Percentiles rank a stretch among this genome's conserved stretches.
Conservation (phyloP, 2,888 invertebrate species). For the Rosalia funebris region DNA sequence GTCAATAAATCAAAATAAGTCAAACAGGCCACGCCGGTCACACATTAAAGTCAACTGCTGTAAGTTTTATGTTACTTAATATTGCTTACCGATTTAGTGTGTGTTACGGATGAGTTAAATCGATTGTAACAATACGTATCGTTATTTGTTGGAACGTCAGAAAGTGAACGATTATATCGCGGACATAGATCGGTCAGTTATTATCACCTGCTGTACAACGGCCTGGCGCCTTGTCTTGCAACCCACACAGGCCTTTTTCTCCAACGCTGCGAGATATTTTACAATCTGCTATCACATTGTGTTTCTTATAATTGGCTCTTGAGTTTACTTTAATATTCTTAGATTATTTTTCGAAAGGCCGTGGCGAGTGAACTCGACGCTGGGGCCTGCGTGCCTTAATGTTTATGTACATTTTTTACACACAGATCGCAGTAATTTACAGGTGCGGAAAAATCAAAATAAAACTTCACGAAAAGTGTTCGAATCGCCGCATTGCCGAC, state of each 20-base stretch:
- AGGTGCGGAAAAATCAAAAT: no score
- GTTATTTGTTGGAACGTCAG: conserved; percentile 52
- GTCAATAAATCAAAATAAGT: conserved; percentile 1
- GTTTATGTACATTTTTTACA: background rate
- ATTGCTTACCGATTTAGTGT: conserved; percentile 10
- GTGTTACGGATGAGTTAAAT: conserved; percentile 16
- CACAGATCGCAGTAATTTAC: background rate
- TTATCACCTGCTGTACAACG: conserved; percentile 58
- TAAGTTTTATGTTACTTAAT: background rate
- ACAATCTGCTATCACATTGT: conserved; percentile 40
- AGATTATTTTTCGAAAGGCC: conserved; percentile 20
- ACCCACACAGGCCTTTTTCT: conserved; percentile 54
- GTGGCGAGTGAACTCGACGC: background rate
- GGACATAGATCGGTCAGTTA: conserved; percentile 56
- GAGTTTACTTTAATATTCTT: conserved; percentile 39
- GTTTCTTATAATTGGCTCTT: conserved; percentile 43
- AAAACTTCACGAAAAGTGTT: no score
- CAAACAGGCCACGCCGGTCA: background rate
- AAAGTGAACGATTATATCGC: conserved; percentile 54
- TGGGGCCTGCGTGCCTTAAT: background rate
- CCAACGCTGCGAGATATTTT: conserved; percentile 35
- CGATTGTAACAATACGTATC: conserved; percentile 22
- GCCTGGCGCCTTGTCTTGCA: conserved; percentile 56
- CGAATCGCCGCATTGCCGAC: no score
- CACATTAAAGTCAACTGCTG: background rate